These are phyloP conservation scores for Suillia variegata DNA, from an alignment of 2,888 invertebrate genomes.

Conservation along the genomic window DNA sequence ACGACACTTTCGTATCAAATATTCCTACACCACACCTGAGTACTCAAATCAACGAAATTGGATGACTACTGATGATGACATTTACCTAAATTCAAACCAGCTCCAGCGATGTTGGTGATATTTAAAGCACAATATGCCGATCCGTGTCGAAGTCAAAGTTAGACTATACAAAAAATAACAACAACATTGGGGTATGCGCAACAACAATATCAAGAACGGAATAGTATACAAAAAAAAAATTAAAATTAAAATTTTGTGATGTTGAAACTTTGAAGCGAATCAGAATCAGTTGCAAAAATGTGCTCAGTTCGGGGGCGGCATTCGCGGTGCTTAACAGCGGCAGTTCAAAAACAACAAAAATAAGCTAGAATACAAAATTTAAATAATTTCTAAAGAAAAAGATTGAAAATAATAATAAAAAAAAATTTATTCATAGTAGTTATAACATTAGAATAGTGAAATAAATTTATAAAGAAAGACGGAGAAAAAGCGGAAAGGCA, in stretches of 20 bases:
- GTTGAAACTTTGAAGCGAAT: conserved; percentile 20
- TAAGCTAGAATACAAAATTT: conserved; percentile 2
- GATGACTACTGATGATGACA: no score
- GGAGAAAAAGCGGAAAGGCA: background rate
- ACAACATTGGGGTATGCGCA: no score
- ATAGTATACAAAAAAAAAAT: no score
- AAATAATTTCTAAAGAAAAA: conserved; percentile 1
- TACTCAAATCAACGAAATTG: conserved; percentile 47
- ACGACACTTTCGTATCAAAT: no score
- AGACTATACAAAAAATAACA: no score
- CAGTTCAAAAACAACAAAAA: conserved; percentile 11
- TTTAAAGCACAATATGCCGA: no score
- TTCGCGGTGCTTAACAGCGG: conserved; percentile 43
- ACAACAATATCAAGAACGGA: no score
- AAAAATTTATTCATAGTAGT: conserved; percentile 2
- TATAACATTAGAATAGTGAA: background rate
- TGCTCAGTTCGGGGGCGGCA: conserved; percentile 57
- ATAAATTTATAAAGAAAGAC: background rate
- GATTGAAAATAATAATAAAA: conserved; percentile 7
- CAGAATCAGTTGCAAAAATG: conserved; percentile 38
- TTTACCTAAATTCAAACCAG: no score
- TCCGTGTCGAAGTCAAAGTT: no score
- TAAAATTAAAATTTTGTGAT: no score
- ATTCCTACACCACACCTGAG: conserved; percentile 33
- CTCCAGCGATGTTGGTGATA: no score